Conservation (phyloP, 2,797 vertebrate genomes). For the Pempheris klunzingeri region DNA sequence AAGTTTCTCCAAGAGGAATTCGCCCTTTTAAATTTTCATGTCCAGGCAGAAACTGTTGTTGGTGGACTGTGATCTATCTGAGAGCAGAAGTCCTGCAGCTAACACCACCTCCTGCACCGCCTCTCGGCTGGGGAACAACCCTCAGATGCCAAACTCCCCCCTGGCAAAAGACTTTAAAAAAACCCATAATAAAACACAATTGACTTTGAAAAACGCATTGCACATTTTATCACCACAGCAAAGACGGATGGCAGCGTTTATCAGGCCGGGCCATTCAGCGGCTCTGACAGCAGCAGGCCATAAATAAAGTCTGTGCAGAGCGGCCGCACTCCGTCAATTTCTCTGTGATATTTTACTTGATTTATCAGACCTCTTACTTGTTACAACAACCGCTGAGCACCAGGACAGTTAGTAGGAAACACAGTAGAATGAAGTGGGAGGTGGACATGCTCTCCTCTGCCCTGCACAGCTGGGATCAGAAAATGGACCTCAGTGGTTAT, state of each 20-base stretch:
- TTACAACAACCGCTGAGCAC: constrained; percentile 26
- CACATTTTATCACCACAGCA: constrained; percentile 35
- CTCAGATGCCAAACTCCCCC: constrained; percentile 11
- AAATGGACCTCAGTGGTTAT: neutral
- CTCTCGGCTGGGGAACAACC: neutral
- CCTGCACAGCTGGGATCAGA: neutral
- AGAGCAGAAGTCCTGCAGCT: constrained; percentile 9
- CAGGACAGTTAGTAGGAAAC: neutral
- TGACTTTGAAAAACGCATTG: constrained; percentile 26
- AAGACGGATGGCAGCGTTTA: constrained; percentile 34
- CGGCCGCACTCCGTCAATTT: constrained; percentile 13
- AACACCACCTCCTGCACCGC: neutral
- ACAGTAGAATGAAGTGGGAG: constrained; percentile 25
- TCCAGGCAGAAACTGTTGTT: constrained; percentile 19
- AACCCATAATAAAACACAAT: constrained; percentile 22
- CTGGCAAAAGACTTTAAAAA: constrained; percentile 10
- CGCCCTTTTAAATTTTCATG: constrained; percentile 5
- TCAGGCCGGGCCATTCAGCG: constrained; percentile 29
- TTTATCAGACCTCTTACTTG: constrained; percentile 35
- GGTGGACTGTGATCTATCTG: constrained; percentile 6
- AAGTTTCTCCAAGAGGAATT: neutral
- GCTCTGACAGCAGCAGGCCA: too few species aligned
- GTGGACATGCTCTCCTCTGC: neutral
- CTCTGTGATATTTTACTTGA: constrained; percentile 43
- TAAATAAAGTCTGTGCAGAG: constrained; percentile 48